Percentiles rank a stretch among this genome's conserved stretches.
phyloP scores from a whole-genome alignment of 2,797 vertebrate species.

The Rhinella marina region DNA sequence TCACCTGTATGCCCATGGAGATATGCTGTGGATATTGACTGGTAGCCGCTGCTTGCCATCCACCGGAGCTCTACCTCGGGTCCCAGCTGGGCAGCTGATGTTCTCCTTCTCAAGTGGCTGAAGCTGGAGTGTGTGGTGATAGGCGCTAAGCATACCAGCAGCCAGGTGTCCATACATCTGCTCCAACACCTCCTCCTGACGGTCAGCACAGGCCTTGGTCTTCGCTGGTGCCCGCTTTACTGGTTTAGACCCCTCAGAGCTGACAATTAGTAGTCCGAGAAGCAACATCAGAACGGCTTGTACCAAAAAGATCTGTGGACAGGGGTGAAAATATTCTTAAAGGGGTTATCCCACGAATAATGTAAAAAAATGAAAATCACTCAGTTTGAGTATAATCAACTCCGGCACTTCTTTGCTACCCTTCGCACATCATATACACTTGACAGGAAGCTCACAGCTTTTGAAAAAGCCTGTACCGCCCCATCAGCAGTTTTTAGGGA shows the following conservation, averaged over 20 bases:
- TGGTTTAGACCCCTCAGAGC: conserved; percentile 68
- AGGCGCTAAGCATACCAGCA: conserved; percentile 90
- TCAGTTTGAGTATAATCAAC: too few relatives aligned
- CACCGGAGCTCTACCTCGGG: conserved; percentile 65
- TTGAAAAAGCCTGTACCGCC: too few relatives aligned
- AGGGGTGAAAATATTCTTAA: neutral
- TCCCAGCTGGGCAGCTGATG: conserved; percentile 80
- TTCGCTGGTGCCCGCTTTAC: conserved; percentile 73
- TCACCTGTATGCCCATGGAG: conserved; percentile 96
- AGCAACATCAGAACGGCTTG: conserved; percentile 68
- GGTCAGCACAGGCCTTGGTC: conserved; percentile 81
- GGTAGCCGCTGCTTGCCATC: conserved; percentile 79
- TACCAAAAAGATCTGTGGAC: conserved; percentile 65
- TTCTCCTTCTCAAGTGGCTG: conserved; percentile 83
- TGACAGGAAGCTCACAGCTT: too few relatives aligned
- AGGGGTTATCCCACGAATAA: too few relatives aligned
- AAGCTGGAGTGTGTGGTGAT: conserved; percentile 91
- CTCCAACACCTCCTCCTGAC: conserved; percentile 91
- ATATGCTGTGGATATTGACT: conserved; percentile 88
- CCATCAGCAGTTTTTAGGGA: too few relatives aligned
- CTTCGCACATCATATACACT: too few relatives aligned
- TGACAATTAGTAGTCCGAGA: conserved; percentile 64
- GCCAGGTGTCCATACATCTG: conserved; percentile 91
- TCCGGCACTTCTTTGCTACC: too few relatives aligned
- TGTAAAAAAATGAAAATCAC: too few relatives aligned